Base-by-base conservation (phyloP, 2,113 vertebrate genomes). In the Nothocercus julius region DNA sequence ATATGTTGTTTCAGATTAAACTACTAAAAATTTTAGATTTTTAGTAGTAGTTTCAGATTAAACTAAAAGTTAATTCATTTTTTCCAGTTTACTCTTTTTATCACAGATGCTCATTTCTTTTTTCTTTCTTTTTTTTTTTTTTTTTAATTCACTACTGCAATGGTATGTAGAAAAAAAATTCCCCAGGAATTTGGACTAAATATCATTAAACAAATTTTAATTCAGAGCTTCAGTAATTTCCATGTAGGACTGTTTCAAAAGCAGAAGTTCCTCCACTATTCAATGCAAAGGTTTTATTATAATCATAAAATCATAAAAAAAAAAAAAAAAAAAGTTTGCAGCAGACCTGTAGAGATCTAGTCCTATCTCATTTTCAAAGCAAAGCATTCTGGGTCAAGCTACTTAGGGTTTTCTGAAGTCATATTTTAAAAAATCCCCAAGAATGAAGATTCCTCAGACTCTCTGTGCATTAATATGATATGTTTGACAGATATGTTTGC, bases 381-480 rank as follows among this genome's bases (percentile, higher is more conserved):
- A 86, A 49, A 6, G 20, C 34, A 24, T 34, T 38, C 22, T 63
- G 38, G 16, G 2, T 28, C 21, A 91, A 17, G 28, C 67, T 85
- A 58, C 13, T 38, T 38, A 78, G 40, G 10, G 11, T 54, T 45
- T 92, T 76, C 7, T 32, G 32, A 74, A 62, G 15, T 7, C 30
- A 11, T 1, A 1, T 64, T 44, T 82, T 79, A 36, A 89, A n/a
- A n/a, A 82, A 63, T 44, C 20, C 18, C 13, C 30, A 36, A 19
- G 27, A 10, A 63, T 40, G 8, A 89, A 20, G 36, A 75, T 40
- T 44, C 7, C 49, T 7, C n/a, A 70, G 0, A 27, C 7, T 85
- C 27, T 63, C n/a, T 0, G 0, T 34, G n/a, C 8, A 76, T 36
- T 49, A 67, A 12, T 49, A 49, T 24, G 21, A 44, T 67, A 3